A percentile compares a stretch with the other conserved stretches of the same genome.
phyloP scores from a whole-genome alignment of 2,888 invertebrate genomes.

The Acleris laterana region DNA sequence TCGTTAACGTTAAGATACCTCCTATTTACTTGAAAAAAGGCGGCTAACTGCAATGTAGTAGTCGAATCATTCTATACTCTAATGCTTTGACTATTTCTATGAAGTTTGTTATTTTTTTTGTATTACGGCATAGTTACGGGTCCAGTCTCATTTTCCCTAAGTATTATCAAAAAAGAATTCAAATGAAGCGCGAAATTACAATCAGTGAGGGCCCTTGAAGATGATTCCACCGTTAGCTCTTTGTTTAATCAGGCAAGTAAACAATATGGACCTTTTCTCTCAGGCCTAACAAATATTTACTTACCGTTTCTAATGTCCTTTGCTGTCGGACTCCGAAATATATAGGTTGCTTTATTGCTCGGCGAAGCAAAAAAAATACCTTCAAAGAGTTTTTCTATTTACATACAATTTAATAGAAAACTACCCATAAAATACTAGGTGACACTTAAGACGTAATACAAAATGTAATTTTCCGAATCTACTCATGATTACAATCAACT shows the following conservation, averaged over 20 bases:
- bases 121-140: slow-evolving; percentile 9
- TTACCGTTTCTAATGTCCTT: slow-evolving; percentile 33
- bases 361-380: background rate
- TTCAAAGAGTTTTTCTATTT: background rate
- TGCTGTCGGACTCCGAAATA: slow-evolving; percentile 18
- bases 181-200: slow-evolving; percentile 39
- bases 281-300: slow-evolving; percentile 34
- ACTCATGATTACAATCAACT: too few species aligned
- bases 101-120: too few species aligned
- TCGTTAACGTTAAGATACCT: too few species aligned
- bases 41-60: too few species aligned
- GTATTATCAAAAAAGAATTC: slow-evolving; percentile 32
- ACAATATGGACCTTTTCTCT: slow-evolving; percentile 39
- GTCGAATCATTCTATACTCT: too few species aligned
- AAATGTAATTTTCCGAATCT: too few species aligned
- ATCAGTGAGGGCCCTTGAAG: slow-evolving; percentile 36
- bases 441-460: too few species aligned
- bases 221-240: slow-evolving; percentile 36
- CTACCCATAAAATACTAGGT: too few species aligned
- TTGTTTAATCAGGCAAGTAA: slow-evolving; percentile 41
- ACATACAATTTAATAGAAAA: too few species aligned
- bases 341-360: slow-evolving; percentile 1
- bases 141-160: slow-evolving; percentile 18
- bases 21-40: too few species aligned
- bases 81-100: too few species aligned